Evolutionary conservation across 2,888 invertebrate species (phyloP), one percentile per base, ranked within the genome.

Genomic region (Alloscopus bannaensis): DNA sequence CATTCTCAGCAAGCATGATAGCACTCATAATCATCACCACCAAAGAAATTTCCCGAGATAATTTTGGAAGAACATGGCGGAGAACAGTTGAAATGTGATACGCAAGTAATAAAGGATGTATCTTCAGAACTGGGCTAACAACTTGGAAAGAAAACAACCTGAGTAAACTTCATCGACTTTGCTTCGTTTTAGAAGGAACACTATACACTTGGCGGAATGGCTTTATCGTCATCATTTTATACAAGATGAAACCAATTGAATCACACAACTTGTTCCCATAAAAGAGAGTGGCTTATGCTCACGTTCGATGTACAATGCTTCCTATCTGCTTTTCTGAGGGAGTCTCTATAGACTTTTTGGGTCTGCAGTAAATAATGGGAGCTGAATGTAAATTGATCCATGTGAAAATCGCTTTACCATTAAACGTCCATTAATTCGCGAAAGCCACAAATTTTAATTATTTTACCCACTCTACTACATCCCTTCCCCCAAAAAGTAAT

Each of bases 381-480:
- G 66, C 47, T 60, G 60, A 78, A 69, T 78, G 77, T 70, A 78
- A 78, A 78, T 64, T 78, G 77, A 78, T 78, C 77, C 77, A 78
- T 78, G 77, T 64, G 77, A 78, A 78, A 78, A 78, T 78, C 77
- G 65, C 73, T 81, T 81, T 76, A 71, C 77, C 68, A 81, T 77
- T 83, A 81, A 81, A 80, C 81, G 78, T 83, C 81, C 83, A 83
- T 83, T 83, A 83, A 83, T 83, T 81, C 73, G 70, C 80, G 76
- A 83, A 84, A 84, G 81, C 84, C 84, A 83, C 84, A 84, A 82
- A 81, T 84, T 83, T 84, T 84, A 84, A 84, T 84, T 84, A 84
- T 84, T 82, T 83, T 78, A 78, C 62, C 77, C 70, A 78, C 69
- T 78, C 69, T 78, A 65, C 64, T 70, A 70, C 69, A n/a, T n/a